A percentile compares a stretch with the other conserved stretches of the same genome.
phyloP scores from a whole-genome alignment of 1,140 invertebrate species.

The silkworm (Bombyx mori) region DNA sequence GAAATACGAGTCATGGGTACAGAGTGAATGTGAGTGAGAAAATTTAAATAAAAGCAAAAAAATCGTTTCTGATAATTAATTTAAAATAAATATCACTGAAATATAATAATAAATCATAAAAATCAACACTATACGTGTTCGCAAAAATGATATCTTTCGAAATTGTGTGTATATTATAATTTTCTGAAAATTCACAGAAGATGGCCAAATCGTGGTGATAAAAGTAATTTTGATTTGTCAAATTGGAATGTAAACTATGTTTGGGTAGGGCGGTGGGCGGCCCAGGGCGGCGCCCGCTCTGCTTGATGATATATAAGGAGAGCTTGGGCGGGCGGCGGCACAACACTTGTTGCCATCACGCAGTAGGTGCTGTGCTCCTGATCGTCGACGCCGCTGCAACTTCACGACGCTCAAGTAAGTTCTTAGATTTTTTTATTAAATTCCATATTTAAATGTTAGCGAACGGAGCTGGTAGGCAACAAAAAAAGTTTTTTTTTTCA shows the following conservation, averaged over 20 bases:
- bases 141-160: no score
- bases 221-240: constrained; percentile 37
- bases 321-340: constrained; percentile 36
- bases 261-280: constrained; percentile 37
- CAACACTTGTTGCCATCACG: constrained; percentile 50
- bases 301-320: constrained; percentile 33
- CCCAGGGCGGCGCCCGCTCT: constrained; percentile 34
- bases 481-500: not conserved
- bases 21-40: no score
- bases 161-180: no score
- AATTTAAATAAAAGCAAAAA: no score
- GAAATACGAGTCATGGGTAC: no score
- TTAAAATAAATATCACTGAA: no score
- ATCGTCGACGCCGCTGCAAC: constrained; percentile 12
- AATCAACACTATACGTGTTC: no score
- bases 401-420: constrained; percentile 32
- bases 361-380: constrained; percentile 20
- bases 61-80: no score
- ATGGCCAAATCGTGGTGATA: no score
- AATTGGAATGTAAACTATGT: constrained; percentile 47
- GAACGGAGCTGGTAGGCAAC: not conserved
- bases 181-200: no score
- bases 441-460: not conserved
- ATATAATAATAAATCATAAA: no score
- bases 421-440: not conserved